Evolutionary conservation across 2,797 vertebrate species (phyloP).

Genomic region (Hypotaenidia philippensis): DNA sequence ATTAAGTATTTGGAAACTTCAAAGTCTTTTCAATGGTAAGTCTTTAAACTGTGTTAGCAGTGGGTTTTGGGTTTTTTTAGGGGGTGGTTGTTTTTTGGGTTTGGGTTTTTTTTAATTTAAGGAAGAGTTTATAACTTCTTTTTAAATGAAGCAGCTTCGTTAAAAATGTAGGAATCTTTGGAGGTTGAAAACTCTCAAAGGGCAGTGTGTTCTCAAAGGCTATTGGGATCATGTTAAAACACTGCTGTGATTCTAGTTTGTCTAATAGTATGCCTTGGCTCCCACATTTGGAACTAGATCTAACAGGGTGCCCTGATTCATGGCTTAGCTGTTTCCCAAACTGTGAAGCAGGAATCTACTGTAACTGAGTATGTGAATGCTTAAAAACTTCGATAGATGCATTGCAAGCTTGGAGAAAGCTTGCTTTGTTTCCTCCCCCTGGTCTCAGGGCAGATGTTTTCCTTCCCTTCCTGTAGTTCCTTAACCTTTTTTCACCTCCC

Average conservation of each 20-base stretch:
- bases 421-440: conserved; percentile 35
- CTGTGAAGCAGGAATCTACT: conserved; percentile 22
- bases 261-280: background rate
- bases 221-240: conserved; percentile 26
- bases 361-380: background rate
- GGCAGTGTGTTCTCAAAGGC: conserved; percentile 16
- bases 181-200: background rate
- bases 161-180: background rate
- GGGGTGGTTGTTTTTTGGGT: no score
- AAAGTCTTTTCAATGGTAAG: background rate
- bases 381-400: background rate
- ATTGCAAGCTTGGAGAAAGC: conserved; percentile 33
- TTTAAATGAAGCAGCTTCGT: background rate
- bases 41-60: background rate
- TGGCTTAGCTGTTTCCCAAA: background rate
- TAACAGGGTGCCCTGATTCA: background rate
- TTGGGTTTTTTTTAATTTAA: no score
- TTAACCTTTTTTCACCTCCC: background rate
- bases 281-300: conserved; percentile 6
- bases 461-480: conserved; percentile 33
- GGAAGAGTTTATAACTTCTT: background rate
- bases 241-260: conserved; percentile 42
- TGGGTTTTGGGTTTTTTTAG: background rate
- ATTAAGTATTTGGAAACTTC: conserved; percentile 6
- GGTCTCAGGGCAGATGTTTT: background rate